Conservation (phyloP, 1,140 invertebrate species). For the Colletes latitarsis region DNA sequence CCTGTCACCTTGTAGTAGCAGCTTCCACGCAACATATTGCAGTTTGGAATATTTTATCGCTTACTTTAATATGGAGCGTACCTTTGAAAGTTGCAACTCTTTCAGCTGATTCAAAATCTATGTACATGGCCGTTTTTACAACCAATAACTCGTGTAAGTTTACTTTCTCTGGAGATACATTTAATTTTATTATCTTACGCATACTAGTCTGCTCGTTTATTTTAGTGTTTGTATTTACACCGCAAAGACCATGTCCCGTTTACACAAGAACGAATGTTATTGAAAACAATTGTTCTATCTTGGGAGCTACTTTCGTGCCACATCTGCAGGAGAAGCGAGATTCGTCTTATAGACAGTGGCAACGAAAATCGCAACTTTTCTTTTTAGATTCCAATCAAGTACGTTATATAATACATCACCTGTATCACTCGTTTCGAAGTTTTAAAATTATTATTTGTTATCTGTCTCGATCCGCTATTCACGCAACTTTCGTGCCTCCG, state of each 20-base stretch:
- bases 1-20: constrained; percentile 85
- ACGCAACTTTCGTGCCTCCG: no score
- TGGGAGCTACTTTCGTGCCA: constrained; percentile 82
- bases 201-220: constrained; percentile 15
- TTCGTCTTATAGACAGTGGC: constrained; percentile 81
- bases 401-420: constrained; percentile 26
- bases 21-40: constrained; percentile 82
- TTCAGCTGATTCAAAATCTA: constrained; percentile 83
- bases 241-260: constrained; percentile 81
- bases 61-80: constrained; percentile 84
- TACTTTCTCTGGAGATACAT: background rate
- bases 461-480: no score
- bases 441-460: no score
- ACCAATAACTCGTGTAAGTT: constrained; percentile 83
- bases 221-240: constrained; percentile 84
- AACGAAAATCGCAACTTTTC: constrained; percentile 82
- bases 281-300: constrained; percentile 73
- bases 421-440: background rate
- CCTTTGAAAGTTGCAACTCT: constrained; percentile 81
- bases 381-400: constrained; percentile 83
- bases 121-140: constrained; percentile 86
- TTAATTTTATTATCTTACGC: constrained; percentile 4
- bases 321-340: constrained; percentile 76
- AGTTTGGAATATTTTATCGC: constrained; percentile 88
- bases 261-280: constrained; percentile 80